Conservation (phyloP, 1,140 invertebrate genomes). For the Rhizoglyphus robini region DNA sequence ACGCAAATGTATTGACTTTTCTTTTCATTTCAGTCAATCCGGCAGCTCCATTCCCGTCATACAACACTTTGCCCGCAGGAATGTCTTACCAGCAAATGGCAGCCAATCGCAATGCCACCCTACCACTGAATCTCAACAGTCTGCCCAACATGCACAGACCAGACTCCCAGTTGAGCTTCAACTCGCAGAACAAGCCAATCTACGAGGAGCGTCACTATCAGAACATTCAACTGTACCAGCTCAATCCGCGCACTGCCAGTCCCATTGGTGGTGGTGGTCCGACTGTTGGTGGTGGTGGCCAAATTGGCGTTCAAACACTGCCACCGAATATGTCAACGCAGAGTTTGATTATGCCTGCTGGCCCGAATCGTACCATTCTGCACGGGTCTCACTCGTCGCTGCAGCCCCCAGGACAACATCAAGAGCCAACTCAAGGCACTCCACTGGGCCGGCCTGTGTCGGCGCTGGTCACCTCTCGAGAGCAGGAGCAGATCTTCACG, state of each 20-base stretch:
- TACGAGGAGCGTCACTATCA: conserved; percentile 30
- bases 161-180: conserved; percentile 25
- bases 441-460: conserved; percentile 42
- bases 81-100: not conserved
- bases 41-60: not conserved
- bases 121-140: not conserved
- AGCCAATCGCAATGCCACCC: not conserved
- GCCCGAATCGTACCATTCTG: not conserved
- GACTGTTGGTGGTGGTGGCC: not conserved
- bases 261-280: not conserved
- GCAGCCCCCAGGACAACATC: conserved; percentile 14
- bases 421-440: conserved; percentile 23
- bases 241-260: not conserved
- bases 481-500: conserved; percentile 24
- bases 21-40: not conserved
- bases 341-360: not conserved
- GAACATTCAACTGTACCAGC: conserved; percentile 29
- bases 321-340: not conserved
- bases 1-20: no score
- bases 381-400: conserved; percentile 27
- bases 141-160: no score
- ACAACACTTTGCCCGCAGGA: not conserved
- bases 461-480: conserved; percentile 38
- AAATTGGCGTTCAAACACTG: not conserved
- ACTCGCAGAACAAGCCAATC: not conserved